phyloP scores from a whole-genome alignment of 2,888 invertebrate species.

The Cistogaster globosa region DNA sequence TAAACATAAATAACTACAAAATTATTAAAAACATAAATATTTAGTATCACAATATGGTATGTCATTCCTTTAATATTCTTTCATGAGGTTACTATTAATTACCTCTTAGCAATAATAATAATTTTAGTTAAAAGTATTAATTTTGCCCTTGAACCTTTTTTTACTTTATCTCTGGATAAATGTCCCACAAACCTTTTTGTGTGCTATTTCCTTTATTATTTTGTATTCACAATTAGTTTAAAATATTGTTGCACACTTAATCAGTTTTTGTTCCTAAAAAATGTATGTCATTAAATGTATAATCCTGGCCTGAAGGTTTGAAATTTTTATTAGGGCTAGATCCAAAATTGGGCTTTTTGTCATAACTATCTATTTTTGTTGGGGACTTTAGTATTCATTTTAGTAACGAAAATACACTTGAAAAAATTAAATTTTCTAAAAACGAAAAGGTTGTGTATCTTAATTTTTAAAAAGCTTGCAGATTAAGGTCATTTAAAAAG shows the following conservation, averaged over 20 bases:
- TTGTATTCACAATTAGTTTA: not conserved
- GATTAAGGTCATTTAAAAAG: too few species aligned
- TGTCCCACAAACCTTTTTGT: conserved; percentile 15
- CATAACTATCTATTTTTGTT: not conserved
- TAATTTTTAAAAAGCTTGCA: too few species aligned
- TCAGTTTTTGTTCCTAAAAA: conserved; percentile 21
- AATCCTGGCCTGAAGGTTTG: conserved; percentile 56
- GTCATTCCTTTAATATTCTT: too few species aligned
- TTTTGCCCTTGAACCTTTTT: not conserved
- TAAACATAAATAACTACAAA: too few species aligned
- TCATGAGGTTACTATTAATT: too few species aligned
- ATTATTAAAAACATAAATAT: too few species aligned
- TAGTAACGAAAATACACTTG: too few species aligned
- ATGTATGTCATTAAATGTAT: conserved; percentile 57
- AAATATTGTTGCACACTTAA: conserved; percentile 11
- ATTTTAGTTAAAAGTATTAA: too few species aligned
- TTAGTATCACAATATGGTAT: too few species aligned
- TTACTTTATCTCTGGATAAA: not conserved
- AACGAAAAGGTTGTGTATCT: too few species aligned
- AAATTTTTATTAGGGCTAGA: conserved; percentile 33
- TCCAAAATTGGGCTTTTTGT: conserved; percentile 1
- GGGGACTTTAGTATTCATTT: conserved; percentile 19
- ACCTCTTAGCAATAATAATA: too few species aligned
- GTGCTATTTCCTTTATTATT: not conserved
- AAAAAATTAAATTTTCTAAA: not conserved